These are phyloP conservation scores for Callithrix jacchus DNA, from an alignment of 2,113 vertebrate genomes.

Conservation along the genomic window DNA sequence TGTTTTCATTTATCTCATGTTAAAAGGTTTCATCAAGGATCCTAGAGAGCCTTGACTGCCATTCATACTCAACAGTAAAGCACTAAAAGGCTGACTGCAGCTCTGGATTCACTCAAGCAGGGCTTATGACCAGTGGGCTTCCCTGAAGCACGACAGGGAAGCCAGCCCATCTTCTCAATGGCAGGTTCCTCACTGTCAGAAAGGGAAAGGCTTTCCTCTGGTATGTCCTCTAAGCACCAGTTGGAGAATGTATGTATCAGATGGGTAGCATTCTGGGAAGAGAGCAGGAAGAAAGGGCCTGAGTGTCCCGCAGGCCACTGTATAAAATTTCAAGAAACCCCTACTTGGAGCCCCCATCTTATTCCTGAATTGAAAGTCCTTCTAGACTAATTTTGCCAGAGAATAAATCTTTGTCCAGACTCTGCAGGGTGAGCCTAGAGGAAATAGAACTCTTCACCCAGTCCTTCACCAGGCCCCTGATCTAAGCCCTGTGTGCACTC, in stretches of 20 bases:
- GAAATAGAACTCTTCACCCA: accelerated
- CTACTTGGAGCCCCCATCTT: not conserved
- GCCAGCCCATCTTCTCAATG: not conserved
- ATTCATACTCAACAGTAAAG: not conserved
- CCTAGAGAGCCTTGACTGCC: not conserved
- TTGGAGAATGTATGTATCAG: not conserved
- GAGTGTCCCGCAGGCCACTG: not conserved
- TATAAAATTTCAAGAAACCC: not conserved
- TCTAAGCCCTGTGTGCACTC: not conserved
- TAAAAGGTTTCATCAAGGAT: not conserved
- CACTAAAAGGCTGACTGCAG: not conserved
- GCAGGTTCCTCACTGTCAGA: not conserved
- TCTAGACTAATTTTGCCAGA: not conserved
- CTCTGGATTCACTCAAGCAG: not conserved
- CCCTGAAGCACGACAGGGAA: not conserved
- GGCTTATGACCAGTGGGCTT: not conserved
- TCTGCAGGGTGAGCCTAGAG: not conserved
- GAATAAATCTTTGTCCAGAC: not conserved
- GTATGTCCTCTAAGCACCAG: not conserved
- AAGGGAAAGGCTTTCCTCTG: not conserved
- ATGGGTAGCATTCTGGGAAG: not conserved
- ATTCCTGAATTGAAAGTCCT: not conserved
- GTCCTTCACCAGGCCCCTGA: not conserved
- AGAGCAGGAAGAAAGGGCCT: not conserved
- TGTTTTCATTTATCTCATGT: not conserved